Evolutionary conservation across 35 echinoderm and acorn worm genomes (phyloP).

Genomic region (Holothuria glaberrima): DNA sequence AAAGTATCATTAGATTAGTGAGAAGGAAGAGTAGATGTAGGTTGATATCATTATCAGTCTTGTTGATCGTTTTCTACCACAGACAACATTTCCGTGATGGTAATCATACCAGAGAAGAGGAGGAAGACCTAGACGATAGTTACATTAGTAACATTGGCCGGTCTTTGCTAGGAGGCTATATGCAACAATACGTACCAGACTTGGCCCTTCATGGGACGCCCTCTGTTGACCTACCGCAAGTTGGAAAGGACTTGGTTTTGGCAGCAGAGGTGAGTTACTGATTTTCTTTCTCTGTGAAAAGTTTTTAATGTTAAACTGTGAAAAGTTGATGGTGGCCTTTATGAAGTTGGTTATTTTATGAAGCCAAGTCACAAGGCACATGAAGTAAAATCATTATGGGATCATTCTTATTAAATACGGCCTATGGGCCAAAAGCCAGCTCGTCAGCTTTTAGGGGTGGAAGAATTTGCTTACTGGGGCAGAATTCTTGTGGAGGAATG

Average conservation of each 20-base stretch:
- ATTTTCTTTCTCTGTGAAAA: not conserved
- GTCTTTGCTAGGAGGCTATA: slow-evolving; percentile 90
- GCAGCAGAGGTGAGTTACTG: slow-evolving; percentile 69
- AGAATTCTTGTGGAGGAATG: too few species aligned
- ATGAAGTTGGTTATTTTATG: too few species aligned
- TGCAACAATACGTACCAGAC: slow-evolving; percentile 82
- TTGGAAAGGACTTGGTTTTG: slow-evolving; percentile 50
- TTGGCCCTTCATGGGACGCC: slow-evolving; percentile 86
- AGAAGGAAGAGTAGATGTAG: too few species aligned
- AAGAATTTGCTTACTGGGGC: too few species aligned
- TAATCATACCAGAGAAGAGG: not conserved
- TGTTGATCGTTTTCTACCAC: not conserved
- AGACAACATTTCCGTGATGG: slow-evolving; percentile 20
- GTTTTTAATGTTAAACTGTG: too few species aligned
- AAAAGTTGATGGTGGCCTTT: too few species aligned
- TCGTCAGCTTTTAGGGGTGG: too few species aligned
- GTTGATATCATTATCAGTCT: not conserved
- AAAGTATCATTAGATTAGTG: too few species aligned
- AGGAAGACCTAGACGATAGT: slow-evolving; percentile 10
- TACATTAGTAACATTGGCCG: slow-evolving; percentile 91
- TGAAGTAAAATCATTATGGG: too few species aligned
- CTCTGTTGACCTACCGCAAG: slow-evolving; percentile 59
- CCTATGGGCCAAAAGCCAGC: too few species aligned
- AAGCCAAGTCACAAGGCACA: too few species aligned
- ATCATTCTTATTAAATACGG: too few species aligned